Base-by-base conservation (phyloP, 2,888 invertebrate genomes). In the Thumatha senex region DNA sequence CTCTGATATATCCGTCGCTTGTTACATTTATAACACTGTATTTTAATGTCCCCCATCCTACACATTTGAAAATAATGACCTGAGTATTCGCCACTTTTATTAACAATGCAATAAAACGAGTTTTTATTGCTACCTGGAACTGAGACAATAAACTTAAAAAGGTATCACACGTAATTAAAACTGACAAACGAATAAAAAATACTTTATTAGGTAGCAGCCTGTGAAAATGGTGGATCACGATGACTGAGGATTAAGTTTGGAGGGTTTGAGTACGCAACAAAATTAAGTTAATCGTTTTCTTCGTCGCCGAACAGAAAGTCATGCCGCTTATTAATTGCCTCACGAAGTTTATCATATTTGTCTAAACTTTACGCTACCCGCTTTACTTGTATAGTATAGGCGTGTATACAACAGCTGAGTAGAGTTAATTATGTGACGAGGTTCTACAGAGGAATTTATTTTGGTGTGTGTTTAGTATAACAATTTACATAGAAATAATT, bases 91-190 rank as follows among this genome's bases (percentile, higher is more conserved):
- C 55, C 24, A 45, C n/a, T 58, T 67, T 63, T 57, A 65, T 55
- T 44, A 52, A 52, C 54, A 56, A 56, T 54, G 36, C 46, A 55
- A 58, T 68, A 68, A 65, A 67, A 60, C 55, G 56, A 48, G 52
- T 38, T 54, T 58, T 63, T 61, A 69, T 51, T 40, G 54, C 57
- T 67, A 66, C 61, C 63, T 53, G 61, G 67, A 65, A 66, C 54
- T 55, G 61, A 63, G 61, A 67, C 61, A 64, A 58, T 70, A 63
- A 70, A 69, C 68, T 70, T 55, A 73, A 73, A 69, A 70, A 70
- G 66, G 70, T 68, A 70, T 69, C 70, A 75, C 70, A 70, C 65
- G 69, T 80, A 82, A 84, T 84, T 82, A 82, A 81, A 80, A 73
- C 57, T 80, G 84, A 81, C 80, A 75, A 70, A 71, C 69, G 67